phyloP scores from a whole-genome alignment of 2,113 vertebrate species.

The Chaetodon auriga region DNA sequence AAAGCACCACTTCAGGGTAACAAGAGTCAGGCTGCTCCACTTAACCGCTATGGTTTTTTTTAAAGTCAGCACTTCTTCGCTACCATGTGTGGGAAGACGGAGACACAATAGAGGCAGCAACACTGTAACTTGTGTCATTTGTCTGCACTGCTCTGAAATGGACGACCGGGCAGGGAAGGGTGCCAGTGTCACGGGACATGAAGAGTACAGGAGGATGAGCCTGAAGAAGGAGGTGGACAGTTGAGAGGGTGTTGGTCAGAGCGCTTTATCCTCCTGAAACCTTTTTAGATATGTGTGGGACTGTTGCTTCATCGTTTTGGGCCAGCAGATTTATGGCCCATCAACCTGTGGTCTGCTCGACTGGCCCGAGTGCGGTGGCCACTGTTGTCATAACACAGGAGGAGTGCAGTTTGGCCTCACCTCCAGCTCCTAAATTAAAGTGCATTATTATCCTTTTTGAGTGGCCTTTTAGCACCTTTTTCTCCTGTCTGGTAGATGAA shows the following conservation, averaged over 20 bases:
- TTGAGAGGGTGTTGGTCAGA: neutral
- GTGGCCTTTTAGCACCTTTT: conserved; percentile 28
- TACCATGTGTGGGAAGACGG: conserved; percentile 35
- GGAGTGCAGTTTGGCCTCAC: conserved; percentile 41
- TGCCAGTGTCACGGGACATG: neutral
- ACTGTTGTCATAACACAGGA: conserved; percentile 69
- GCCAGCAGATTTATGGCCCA: conserved; percentile 58
- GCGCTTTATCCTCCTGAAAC: conserved; percentile 27
- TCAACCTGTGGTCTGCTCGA: conserved; percentile 47
- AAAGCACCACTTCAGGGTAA: conserved; percentile 54
- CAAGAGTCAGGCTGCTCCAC: conserved; percentile 63
- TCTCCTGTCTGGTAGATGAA: neutral
- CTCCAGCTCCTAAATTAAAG: conserved; percentile 37
- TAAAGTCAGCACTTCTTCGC: conserved; percentile 17
- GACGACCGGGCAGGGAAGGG: conserved; percentile 2
- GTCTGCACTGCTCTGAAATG: neutral
- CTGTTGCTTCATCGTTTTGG: conserved; percentile 32
- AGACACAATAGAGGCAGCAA: conserved; percentile 1
- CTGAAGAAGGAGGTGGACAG: neutral
- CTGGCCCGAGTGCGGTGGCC: conserved; percentile 31
- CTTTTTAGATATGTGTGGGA: conserved; percentile 17
- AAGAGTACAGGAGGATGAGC: neutral
- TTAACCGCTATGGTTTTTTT: conserved; percentile 36
- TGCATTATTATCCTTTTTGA: conserved; percentile 37
- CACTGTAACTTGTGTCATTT: neutral